Base-by-base conservation (phyloP, 2,888 invertebrate species). In the Alentia gelatinosa region DNA sequence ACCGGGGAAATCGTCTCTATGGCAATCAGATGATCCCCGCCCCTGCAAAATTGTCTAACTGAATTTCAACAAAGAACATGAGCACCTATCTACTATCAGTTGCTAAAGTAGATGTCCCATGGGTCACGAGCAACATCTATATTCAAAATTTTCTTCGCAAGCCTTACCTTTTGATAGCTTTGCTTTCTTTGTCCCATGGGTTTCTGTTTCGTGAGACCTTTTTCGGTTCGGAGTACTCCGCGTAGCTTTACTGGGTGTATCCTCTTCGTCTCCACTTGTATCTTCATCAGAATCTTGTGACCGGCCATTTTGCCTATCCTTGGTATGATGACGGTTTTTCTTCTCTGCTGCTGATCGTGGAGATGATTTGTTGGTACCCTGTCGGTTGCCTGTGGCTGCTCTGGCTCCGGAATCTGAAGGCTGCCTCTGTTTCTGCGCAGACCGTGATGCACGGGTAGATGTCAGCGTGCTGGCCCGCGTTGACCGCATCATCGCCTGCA, bases 401-500 rank as follows among this genome's bases (percentile, higher is more conserved):
- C 12, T 42, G 30, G 7, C 47, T 9, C 47, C 19, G 19, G 47
- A n/a, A 30, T 42, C 50, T 33, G 42, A 19, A n/a, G 86, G 47
- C 26, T 42, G 40, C 47, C 86, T 42, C 30, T 86, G 86, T 0
- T 40, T 86, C 15, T 86, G 47, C 19, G 86, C 86, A n/a, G 86
- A 42, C 47, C 50, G 1, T 42, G 86, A 86, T 9, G 86, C 86
- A 12, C 86, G 26, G 26, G 86, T 86, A 5, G 86, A 42, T 9
- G 86, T 86, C 12, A 47, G 26, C 3, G 86, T 86, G 19, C 86
- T 86, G 1, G 47, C 30, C 30, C 86, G 42, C 26, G 86, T 50
- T 33, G 86, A 47, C n/a, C 86, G 86, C 30, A 47, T 86, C 86
- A 86, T 86, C 35, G 47, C 86, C 86, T 86, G 26, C 7, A 37